Evolutionary conservation across 2,797 vertebrate genomes (phyloP), one percentile per base, ranked within the genome.

Genomic region (Apodemus agrarius): DNA sequence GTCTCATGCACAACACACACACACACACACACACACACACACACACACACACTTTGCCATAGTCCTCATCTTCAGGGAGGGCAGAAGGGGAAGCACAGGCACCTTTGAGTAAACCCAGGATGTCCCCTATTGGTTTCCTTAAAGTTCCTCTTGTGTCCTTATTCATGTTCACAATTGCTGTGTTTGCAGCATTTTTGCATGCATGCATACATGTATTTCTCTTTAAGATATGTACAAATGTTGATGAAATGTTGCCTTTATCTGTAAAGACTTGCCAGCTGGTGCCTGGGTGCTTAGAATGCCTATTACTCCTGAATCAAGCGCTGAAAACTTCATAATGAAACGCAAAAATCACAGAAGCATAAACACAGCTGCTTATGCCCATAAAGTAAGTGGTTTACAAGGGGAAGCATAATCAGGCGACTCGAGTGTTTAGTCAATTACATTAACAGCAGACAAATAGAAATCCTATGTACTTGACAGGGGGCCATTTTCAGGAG

Each of bases 381-480:
- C 74, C 86, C 92, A 94, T 97, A 98, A 98, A 98, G 94, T 80
- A 98, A 97, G 90, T 97, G 92, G 90, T 97, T 98, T 98, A 98
- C 96, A 98, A 98, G 97, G 96, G 97, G 98, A 97, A 94, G 89
- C 91, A 97, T 98, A 97, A 98, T 98, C 97, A 98, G 97, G 95
- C 91, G 72, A 96, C 97, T 97, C 93, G 94, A 97, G 95, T 98
- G 97, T 98, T 98, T 98, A 98, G 98, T 98, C 97, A 98, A 98
- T 98, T 98, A 97, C 97, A 98, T 98, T 98, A 98, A 95, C 97
- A 97, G 93, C 95, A 97, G 96, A 98, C 97, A 98, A 98, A 98
- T 96, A 97, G 89, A 98, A 98, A 97, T 31, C 0, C 96, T 97
- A 94, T 81, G 69, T 97, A 78, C 97, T 98, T 98, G 97, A 98